Base-by-base conservation (phyloP, 1,140 invertebrate species). In the Diorhabda carinulata region DNA sequence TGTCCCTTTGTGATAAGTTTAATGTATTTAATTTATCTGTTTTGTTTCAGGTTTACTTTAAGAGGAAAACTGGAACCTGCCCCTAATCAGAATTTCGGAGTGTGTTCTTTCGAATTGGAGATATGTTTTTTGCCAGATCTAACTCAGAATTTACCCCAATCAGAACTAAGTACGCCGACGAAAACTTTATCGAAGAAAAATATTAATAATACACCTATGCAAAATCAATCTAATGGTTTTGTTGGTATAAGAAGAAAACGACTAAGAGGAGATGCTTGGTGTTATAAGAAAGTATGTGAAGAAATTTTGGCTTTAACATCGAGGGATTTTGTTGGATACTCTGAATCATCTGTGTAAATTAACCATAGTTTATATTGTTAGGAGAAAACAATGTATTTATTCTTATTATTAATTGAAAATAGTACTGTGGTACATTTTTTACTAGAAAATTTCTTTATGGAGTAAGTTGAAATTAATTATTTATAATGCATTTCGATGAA, bases 271-370 rank as follows among this genome's bases (percentile, higher is more conserved):
- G 91, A 95, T 78, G 87, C 89, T 3, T 95, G 93, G 92, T 88
- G 90, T 66, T 95, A 95, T 78, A 95, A 95, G 79, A 88, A 86
- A 69, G 86, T 94, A n/a, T 93, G 92, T 77, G 92, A 95, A 81
- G 88, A 95, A 81, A 87, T 95, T 47, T 82, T 95, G 43, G 85
- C 84, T 57, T 80, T 89, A 66, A 86, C 87, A 52, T 80, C 82
- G 40, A 80, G 81, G n/a, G 81, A 82, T 70, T 73, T 80, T n/a
- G 76, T 74, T 62, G 71, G 68, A 70, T 66, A 70, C 42, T 70
- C 67, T 8, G 76, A 79, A 68, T 78, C 76, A 25, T 44, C 73
- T 10, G 76, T 78, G 45, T 79, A 70, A 69, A 40, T 61, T 42
- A 7, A 25, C 25, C 25, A 25, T 25, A 25, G 25, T 25, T 25